Percentiles rank a stretch among this genome's conserved stretches.
phyloP scores from a whole-genome alignment of 2,888 invertebrate genomes.

The Cinara cedri region DNA sequence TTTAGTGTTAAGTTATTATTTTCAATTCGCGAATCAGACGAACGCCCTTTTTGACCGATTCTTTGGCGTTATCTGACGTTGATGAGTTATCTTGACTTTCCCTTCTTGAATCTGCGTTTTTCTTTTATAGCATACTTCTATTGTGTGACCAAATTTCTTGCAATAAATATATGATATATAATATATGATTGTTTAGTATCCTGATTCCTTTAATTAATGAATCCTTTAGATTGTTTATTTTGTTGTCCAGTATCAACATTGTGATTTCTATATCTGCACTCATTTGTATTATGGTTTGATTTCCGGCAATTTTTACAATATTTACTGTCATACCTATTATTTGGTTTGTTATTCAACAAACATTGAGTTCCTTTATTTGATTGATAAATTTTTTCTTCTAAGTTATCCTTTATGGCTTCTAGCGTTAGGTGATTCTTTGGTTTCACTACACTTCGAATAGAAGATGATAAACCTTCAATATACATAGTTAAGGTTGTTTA shows the following conservation, averaged over 20 bases:
- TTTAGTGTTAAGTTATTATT: neutral
- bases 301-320: neutral
- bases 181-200: too few species aligned
- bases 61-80: neutral
- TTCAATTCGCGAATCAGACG: constrained; percentile 13
- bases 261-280: constrained; percentile 10
- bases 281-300: constrained; percentile 6
- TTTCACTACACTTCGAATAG: neutral
- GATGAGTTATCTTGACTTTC: neutral
- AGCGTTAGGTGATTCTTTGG: neutral
- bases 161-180: neutral
- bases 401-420: neutral
- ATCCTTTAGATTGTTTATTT: too few species aligned
- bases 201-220: neutral
- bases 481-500: neutral
- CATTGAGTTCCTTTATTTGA: constrained; percentile 6
- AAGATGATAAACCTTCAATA: neutral
- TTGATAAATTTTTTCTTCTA: constrained; percentile 10
- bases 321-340: neutral
- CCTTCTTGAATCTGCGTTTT: neutral
- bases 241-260: too few species aligned
- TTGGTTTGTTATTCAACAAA: neutral
- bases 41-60: neutral
- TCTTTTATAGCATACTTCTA: constrained; percentile 14
- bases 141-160: neutral